phyloP scores from a whole-genome alignment of 2,113 vertebrate species.

The Taurulus bubalis region DNA sequence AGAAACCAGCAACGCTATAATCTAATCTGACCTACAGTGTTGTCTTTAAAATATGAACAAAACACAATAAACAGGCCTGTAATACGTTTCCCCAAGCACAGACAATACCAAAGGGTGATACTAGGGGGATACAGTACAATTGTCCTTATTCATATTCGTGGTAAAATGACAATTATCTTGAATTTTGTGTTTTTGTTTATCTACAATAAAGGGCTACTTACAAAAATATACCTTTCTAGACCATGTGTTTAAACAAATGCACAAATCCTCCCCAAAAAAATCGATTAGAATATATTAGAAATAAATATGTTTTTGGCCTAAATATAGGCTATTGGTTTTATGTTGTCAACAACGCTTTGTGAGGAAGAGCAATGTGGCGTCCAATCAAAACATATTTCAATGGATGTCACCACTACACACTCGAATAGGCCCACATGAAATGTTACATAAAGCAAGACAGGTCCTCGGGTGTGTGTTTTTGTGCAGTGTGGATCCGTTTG shows the following conservation, averaged over 20 bases:
- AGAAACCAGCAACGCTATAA: constrained; percentile 38
- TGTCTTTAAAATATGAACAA: constrained; percentile 2
- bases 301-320: background rate
- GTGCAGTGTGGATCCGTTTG: background rate
- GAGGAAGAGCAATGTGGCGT: background rate
- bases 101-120: constrained; percentile 14
- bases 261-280: background rate
- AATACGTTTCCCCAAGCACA: constrained; percentile 7
- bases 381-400: constrained; percentile 37
- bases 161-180: background rate
- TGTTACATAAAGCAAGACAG: background rate
- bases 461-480: background rate
- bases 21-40: background rate
- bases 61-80: constrained; percentile 7
- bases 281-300: background rate
- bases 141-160: background rate
- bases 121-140: background rate
- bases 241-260: background rate
- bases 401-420: constrained; percentile 13
- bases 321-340: background rate
- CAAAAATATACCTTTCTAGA: background rate
- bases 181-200: background rate
- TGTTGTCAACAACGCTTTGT: constrained; percentile 40
- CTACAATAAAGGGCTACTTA: background rate
- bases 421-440: background rate